Percentiles rank a stretch among this genome's conserved stretches.
Evolutionary conservation across 2,113 vertebrate species (phyloP).

Genomic region (Xyliphius kryptos): DNA sequence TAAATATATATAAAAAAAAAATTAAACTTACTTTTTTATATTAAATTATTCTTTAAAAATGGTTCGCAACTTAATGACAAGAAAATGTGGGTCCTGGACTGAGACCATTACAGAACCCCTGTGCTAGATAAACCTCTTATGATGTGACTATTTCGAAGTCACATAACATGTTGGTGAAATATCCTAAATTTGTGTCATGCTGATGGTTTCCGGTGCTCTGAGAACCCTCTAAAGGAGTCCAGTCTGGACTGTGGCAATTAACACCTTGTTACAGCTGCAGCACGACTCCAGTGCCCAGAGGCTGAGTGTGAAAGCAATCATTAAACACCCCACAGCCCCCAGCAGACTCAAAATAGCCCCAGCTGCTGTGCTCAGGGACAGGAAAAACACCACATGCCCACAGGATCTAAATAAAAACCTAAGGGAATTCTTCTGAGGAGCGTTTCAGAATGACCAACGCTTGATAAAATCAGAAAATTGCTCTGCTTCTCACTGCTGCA

Average conservation of each 20-base stretch:
- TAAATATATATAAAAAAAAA: too few species aligned
- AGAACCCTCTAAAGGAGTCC: neutral
- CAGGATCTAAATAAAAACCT: neutral
- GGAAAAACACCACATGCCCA: neutral
- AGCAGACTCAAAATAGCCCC: neutral
- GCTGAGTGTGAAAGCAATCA: constrained; percentile 24
- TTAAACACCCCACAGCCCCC: constrained; percentile 26
- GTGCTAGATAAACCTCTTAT: too few species aligned
- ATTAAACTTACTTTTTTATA: too few species aligned
- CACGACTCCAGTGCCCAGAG: constrained; percentile 9
- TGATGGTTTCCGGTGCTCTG: neutral
- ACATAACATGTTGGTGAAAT: too few species aligned
- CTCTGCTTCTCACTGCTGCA: neutral
- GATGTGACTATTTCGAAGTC: too few species aligned
- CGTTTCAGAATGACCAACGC: constrained; percentile 6
- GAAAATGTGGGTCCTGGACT: too few species aligned
- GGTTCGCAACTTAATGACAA: too few species aligned
- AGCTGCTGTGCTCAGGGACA: neutral
- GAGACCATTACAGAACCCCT: too few species aligned
- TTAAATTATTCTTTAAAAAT: too few species aligned
- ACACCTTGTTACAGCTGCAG: constrained; percentile 28
- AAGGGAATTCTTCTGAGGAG: constrained; percentile 10
- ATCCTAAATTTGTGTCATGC: neutral
- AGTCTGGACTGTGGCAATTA: constrained; percentile 36
- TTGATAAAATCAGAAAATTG: too few species aligned